Evolutionary conservation across 2,797 vertebrate species (phyloP).

Genomic region (Anguilla marmorata): DNA sequence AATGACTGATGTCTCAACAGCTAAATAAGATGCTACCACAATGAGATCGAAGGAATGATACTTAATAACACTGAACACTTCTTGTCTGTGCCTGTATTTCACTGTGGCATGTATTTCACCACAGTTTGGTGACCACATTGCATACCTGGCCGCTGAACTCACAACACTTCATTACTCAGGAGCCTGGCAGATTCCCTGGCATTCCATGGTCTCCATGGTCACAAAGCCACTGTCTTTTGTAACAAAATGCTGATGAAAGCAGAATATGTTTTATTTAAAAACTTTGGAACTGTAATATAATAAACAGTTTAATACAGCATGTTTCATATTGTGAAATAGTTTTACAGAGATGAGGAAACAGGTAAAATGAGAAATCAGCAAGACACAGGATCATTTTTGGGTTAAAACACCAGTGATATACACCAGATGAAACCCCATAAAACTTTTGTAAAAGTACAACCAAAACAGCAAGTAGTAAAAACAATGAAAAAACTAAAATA

Average conservation of each 20-base stretch:
- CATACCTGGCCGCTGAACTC: background rate
- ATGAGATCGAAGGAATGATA: background rate
- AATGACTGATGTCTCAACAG: background rate
- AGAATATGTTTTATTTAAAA: background rate
- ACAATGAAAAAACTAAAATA: no score
- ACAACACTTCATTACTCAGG: background rate
- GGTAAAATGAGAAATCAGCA: no score
- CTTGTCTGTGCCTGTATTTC: background rate
- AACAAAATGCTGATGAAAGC: background rate
- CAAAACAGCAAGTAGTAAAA: no score
- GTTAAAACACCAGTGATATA: no score
- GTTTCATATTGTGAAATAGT: no score
- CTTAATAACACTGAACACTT: background rate
- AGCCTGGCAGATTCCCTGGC: background rate
- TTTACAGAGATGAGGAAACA: no score
- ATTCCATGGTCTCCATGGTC: background rate
- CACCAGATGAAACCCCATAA: no score
- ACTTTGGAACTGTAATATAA: no score
- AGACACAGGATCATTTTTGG: no score
- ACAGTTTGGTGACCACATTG: background rate
- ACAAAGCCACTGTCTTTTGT: background rate
- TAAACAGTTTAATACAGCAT: no score
- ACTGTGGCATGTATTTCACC: background rate
- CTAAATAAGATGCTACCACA: background rate
- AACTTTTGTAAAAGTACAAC: no score